Evolutionary conservation across 1,140 invertebrate species (phyloP), one percentile per base, ranked within the genome.

Genomic region (Brachionus rotundiformis): DNA sequence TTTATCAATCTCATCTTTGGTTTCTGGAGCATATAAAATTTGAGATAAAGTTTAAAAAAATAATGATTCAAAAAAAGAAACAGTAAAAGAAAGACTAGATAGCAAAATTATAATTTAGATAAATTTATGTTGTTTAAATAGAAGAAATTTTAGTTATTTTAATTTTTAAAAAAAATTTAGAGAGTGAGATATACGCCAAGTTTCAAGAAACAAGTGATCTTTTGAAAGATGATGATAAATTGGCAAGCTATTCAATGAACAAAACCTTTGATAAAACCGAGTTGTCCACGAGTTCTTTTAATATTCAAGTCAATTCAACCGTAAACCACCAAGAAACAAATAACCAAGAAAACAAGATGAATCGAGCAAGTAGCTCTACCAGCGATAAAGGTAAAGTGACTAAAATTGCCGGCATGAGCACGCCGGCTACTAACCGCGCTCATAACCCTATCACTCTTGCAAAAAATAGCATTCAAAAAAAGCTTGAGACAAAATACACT

Each of bases 241-340:
- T 44, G 41, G 41, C 19, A 7, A 73, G 39, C 68, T 39, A 71
- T 36, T 73, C 68, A 11, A 44, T 73, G 68, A 73, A 73, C 41
- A 73, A 73, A 25, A 73, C 68, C 8, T 73, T 73, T 73, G 68
- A 73, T 73, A 73, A 73, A 73, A 44, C 36, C 8, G 68, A 73
- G 44, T 73, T 73, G 7, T 73, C 39, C 11, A 44, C 13, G 13
- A 73, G 41, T 73, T 73, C 68, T 10, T 73, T 73, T 41, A 39
- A 44, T 5, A 73, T 68, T 19, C 31, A 68, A 33, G 33, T 31
- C 31, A 68, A 68, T 41, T 68, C 63, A 16, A 68, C 63, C 19
- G 27, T 19, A 6, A 68, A 68, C 16, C 31, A 11, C 6, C 5
- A 7, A 6, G 63, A 68, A 68, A 16, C 11, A 6, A 19, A 2